These are phyloP conservation scores for Trachelus iudaicus DNA, from an alignment of 2,888 invertebrate genomes.

Conservation along the genomic window DNA sequence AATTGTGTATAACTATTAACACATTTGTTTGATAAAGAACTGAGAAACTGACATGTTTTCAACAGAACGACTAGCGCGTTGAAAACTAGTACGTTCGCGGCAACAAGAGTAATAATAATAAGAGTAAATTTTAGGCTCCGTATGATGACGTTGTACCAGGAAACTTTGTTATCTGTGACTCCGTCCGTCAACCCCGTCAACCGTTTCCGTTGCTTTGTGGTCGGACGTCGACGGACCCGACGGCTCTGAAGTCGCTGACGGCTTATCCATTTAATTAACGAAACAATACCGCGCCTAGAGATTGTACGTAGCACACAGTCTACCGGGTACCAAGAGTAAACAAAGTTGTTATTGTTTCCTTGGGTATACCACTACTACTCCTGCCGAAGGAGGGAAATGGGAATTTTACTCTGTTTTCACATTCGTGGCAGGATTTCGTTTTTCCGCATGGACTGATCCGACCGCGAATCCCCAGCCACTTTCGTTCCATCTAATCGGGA, in stretches of 20 bases:
- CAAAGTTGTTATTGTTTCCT: slow-evolving; percentile 52
- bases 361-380: neutral
- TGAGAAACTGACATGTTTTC: neutral
- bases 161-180: slow-evolving; percentile 34
- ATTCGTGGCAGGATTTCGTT: neutral
- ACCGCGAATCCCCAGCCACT: neutral
- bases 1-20: neutral
- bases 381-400: neutral
- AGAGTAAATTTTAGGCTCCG: neutral
- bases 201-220: slow-evolving; percentile 52
- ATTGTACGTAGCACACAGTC: slow-evolving; percentile 30
- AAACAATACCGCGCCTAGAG: slow-evolving; percentile 52
- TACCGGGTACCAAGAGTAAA: slow-evolving; percentile 37
- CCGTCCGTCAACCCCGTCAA: slow-evolving; percentile 37
- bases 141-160: neutral
- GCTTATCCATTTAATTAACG: slow-evolving; percentile 64
- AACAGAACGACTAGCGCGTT: neutral
- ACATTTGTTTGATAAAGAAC: neutral
- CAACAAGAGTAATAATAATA: neutral
- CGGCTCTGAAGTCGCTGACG: slow-evolving; percentile 26
- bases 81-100: neutral
- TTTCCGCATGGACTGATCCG: neutral
- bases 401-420: neutral
- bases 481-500: neutral
- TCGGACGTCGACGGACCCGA: slow-evolving; percentile 14